Conservation (phyloP, 1,140 invertebrate genomes). For the Sitodiplosis mosellana region DNA sequence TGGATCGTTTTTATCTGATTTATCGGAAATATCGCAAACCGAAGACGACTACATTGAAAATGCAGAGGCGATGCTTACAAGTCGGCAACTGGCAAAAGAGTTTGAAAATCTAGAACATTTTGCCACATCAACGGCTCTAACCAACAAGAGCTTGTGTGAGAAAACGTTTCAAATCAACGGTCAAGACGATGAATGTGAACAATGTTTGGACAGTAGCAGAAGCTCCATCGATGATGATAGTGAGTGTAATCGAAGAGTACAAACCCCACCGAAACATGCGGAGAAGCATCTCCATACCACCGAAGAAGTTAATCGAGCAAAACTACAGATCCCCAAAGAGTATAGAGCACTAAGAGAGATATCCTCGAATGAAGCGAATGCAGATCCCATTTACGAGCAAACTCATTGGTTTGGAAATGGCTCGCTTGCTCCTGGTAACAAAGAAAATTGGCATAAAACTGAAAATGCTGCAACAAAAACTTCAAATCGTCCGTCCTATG, state of each 20-base stretch:
- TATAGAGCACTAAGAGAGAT: too few species aligned
- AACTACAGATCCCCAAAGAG: too few species aligned
- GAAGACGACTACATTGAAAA: constrained; percentile 62
- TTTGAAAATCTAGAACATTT: constrained; percentile 15
- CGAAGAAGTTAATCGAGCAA: constrained; percentile 41
- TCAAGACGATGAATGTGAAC: neutral
- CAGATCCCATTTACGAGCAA: neutral
- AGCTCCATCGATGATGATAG: neutral
- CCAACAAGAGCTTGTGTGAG: constrained; percentile 12
- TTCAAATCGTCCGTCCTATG: constrained; percentile 1
- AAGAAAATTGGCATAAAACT: neutral
- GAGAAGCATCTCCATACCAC: constrained; percentile 46
- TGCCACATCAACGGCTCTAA: constrained; percentile 17
- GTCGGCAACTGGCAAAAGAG: constrained; percentile 36
- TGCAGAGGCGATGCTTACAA: constrained; percentile 26
- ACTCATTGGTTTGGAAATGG: too few species aligned
- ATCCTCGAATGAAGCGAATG: constrained; percentile 19
- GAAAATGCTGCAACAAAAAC: constrained; percentile 10
- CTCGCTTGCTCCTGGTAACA: too few species aligned
- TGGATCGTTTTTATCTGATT: constrained; percentile 51
- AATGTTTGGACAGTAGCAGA: too few species aligned
- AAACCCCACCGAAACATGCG: constrained; percentile 17
- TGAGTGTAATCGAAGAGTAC: constrained; percentile 14
- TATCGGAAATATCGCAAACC: constrained; percentile 61
- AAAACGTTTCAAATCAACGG: too few species aligned